Base-by-base conservation (phyloP, 2,888 invertebrate genomes). In the Apamea monoglypha region DNA sequence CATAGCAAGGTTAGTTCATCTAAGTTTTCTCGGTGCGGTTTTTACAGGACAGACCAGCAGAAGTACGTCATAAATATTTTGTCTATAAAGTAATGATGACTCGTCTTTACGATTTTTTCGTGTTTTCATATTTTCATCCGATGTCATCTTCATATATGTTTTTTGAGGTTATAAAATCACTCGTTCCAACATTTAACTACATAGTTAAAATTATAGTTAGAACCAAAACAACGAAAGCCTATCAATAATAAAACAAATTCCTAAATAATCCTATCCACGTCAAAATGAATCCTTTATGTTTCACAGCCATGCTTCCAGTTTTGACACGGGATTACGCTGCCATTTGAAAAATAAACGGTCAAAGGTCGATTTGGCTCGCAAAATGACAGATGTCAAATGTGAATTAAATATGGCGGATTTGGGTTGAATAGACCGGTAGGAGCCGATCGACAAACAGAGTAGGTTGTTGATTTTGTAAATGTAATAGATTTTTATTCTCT, bases 331-430 rank as follows among this genome's bases (percentile, higher is more conserved):
- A 92, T 91, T 89, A 89, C 78, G 87, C 89, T 86, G 84, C 88
- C 81, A 88, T 87, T 88, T 91, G 91, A 93, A 93, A 94, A 94
- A 94, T 93, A 93, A 93, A 82, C 89, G 91, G 86, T 88, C 89
- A 92, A 91, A 93, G 92, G 91, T 92, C 84, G 85, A 88, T 91
- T 92, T 91, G 92, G 92, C 92, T 93, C 86, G 91, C 82, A 89
- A 94, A 94, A 90, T 94, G 95, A 95, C 95, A 95, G 93, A 92
- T 95, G 95, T 95, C 95, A 95, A 93, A 93, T 88, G 90, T 64
- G 90, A 91, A 93, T 94, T 94, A 94, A 92, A 92, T 91, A 94
- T 93, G 91, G 92, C 90, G 88, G 78, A 83, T 78, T 32, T 78
- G 79, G 76, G 80, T 85, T 80, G 79, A 78, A 82, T 70, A 50